Evolutionary conservation across 2,797 vertebrate species (phyloP), one percentile per base, ranked within the genome.

Genomic region (Artibeus lituratus): DNA sequence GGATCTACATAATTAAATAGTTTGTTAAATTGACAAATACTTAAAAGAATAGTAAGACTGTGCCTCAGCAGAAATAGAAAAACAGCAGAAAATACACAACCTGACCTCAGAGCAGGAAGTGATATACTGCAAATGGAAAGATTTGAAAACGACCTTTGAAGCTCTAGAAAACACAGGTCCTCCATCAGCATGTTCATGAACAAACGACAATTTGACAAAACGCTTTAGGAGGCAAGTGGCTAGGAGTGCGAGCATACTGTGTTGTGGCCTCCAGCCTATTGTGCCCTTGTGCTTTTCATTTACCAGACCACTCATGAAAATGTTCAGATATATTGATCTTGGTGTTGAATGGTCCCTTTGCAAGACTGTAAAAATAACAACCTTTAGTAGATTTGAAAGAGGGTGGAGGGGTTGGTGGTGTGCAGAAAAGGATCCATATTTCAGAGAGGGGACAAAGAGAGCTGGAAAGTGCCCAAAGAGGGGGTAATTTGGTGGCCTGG

Each of bases 111-210:
- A 87, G 49, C 47, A 94, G 77, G 77, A 96, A 88, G n/a, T 81
- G 35, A 67, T 55, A 59, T 3, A 35, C 42, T 18, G 10, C 7
- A 82, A 62, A 15, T n/a, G 9, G 18, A 51, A 70, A 77, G 37
- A 78, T 73, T 51, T 87, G 42, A 42, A 96, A 94, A 94, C 53
- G 53, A 82, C 44, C 81, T 90, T 78, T 82, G 85, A 95, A 83
- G 32, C 26, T 82, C 77, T 81, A 82, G 77, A 19, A 90, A 91
- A 87, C 37, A 19, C 55, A 80, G 29, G 47, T 44, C 35, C 35
- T 39, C 37, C 22, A 24, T 18, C 73, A 78, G 35, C 92, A 39
- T 49, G 19, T 62, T 87, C 81, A 74, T 89, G 77, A 90, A 32
- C 77, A 88, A 90, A 92, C 88, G 81, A 87, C 90, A 90, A 51